phyloP scores from a whole-genome alignment of 2,797 vertebrate species.

The Neomorphus geoffroyi region DNA sequence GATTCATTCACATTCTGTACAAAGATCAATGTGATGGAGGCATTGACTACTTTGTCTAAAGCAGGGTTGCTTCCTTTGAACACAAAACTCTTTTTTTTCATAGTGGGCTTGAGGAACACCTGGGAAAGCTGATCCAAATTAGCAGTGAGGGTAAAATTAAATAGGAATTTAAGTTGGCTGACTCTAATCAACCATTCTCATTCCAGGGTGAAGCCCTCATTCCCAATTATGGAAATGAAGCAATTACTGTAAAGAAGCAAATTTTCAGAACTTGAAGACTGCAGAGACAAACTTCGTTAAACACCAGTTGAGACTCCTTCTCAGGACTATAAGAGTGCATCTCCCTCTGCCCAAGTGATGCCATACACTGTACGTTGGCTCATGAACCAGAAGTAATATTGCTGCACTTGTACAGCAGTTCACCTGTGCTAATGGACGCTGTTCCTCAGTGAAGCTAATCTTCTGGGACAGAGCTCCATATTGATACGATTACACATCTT shows the following conservation, averaged over 20 bases:
- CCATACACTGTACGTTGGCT: not conserved
- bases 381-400: not conserved
- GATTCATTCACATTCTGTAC: not conserved
- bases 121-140: constrained; percentile 8
- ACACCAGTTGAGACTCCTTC: not conserved
- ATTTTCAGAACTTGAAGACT: not conserved
- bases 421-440: not conserved
- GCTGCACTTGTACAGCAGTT: not conserved
- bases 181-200: not conserved
- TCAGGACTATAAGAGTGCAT: not conserved
- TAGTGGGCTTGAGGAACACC: not conserved
- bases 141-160: not conserved
- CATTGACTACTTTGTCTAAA: not conserved
- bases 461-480: not conserved
- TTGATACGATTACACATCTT: not conserved
- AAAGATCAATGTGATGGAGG: not conserved
- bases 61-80: not conserved
- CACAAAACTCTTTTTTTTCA: not conserved
- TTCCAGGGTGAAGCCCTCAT: constrained; percentile 19
- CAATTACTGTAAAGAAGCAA: constrained; percentile 18
- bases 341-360: not conserved
- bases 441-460: not conserved
- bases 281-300: constrained; percentile 17
- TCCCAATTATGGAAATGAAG: constrained; percentile 10
- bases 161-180: not conserved